These are phyloP conservation scores for Dioctria rufipes DNA, from an alignment of 2,888 invertebrate genomes.

Conservation along the genomic window DNA sequence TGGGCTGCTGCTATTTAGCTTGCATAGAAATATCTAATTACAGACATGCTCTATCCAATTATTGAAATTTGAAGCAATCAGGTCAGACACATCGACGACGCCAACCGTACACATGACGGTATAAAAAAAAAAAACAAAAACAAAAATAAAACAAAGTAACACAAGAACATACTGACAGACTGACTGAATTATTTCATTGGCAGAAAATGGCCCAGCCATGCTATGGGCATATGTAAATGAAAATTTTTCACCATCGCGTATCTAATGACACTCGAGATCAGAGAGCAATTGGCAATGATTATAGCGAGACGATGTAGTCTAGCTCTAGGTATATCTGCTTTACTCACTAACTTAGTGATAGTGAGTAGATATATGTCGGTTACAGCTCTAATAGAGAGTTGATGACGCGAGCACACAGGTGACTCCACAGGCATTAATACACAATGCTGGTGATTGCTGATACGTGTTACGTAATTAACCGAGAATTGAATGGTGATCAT, in stretches of 20 bases:
- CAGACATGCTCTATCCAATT: conserved; percentile 20
- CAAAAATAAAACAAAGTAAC: too few relatives aligned
- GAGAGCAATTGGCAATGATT: not conserved
- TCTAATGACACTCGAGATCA: conserved; percentile 12
- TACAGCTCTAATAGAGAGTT: not conserved
- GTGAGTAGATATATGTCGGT: too few relatives aligned
- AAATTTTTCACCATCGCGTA: conserved; percentile 1
- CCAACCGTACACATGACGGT: not conserved
- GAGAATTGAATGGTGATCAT: conserved; percentile 1
- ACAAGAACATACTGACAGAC: not conserved
- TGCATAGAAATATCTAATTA: conserved; percentile 37
- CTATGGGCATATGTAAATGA: not conserved
- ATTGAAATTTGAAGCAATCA: conserved; percentile 39
- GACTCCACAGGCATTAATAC: not conserved
- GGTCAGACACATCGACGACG: conserved; percentile 30
- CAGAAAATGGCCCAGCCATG: not conserved
- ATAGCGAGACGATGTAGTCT: too few relatives aligned
- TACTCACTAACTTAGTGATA: too few relatives aligned
- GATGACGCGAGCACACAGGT: not conserved
- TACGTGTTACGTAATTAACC: not conserved
- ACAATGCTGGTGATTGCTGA: not conserved
- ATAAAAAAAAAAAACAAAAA: too few relatives aligned
- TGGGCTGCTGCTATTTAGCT: conserved; percentile 10
- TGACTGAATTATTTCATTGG: too few relatives aligned
- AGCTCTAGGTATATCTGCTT: too few relatives aligned